phyloP scores from a whole-genome alignment of 2,888 invertebrate species.

The Trichogramma evanescens region DNA sequence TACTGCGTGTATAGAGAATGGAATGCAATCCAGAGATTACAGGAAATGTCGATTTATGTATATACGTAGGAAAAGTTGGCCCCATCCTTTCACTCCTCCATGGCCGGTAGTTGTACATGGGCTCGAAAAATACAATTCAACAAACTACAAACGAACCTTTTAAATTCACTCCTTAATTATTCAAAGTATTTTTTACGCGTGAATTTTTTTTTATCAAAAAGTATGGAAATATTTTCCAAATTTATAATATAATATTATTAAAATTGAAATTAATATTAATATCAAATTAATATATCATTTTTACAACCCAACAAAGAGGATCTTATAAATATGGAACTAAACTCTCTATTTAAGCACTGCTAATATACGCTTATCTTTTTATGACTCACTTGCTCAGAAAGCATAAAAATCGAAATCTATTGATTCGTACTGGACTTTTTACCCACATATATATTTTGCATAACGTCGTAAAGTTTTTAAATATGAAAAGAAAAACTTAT shows the following conservation, averaged over 20 bases:
- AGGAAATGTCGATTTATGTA: slow-evolving; percentile 16
- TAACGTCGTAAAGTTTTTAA: too few species aligned
- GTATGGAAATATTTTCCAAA: background rate
- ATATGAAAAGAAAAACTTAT: too few species aligned
- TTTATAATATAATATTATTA: too few species aligned
- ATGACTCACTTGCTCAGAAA: slow-evolving; percentile 14
- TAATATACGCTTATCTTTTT: background rate
- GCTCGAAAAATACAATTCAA: slow-evolving; percentile 6
- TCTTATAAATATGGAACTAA: too few species aligned
- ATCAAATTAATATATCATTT: too few species aligned
- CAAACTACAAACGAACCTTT: slow-evolving; percentile 4
- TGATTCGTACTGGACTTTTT: background rate
- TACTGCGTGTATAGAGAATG: slow-evolving; percentile 13
- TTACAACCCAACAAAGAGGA: too few species aligned
- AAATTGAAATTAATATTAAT: too few species aligned
- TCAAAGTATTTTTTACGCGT: background rate
- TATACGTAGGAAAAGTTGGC: slow-evolving; percentile 13
- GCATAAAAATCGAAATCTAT: slow-evolving; percentile 13
- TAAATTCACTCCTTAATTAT: background rate
- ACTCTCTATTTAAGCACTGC: too few species aligned
- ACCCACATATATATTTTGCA: too few species aligned
- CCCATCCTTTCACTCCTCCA: slow-evolving; percentile 18
- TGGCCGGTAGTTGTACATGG: background rate
- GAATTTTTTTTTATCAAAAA: background rate
- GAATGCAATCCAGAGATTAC: slow-evolving; percentile 20